Evolutionary conservation across 2,113 vertebrate genomes (phyloP).

Genomic region (Pitta sordida): DNA sequence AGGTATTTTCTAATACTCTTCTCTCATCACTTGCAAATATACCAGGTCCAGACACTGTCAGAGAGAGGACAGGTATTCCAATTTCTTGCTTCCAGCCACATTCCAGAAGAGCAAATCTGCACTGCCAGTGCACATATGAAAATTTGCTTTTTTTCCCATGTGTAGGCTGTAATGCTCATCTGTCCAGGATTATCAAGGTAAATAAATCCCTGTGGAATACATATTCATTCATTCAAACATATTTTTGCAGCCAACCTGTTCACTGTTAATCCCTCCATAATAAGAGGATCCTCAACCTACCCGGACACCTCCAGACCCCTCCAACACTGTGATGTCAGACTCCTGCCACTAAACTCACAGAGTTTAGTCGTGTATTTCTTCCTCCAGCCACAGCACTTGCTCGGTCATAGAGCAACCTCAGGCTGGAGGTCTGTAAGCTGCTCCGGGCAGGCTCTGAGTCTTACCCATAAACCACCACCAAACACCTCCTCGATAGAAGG

Average conservation of each 20-base stretch:
- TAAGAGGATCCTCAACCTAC: no score
- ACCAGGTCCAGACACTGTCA: background rate
- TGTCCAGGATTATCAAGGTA: background rate
- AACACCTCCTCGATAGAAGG: background rate
- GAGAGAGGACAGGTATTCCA: background rate
- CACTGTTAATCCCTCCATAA: background rate
- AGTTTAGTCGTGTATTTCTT: background rate
- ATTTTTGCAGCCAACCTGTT: background rate
- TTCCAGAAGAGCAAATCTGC: background rate
- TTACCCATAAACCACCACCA: background rate
- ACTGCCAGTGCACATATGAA: fast-evolving
- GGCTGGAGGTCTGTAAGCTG: background rate
- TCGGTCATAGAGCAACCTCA: background rate
- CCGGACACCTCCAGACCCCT: no score
- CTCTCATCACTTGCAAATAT: background rate
- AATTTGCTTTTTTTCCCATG: background rate
- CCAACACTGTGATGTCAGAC: fast-evolving
- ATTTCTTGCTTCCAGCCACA: background rate
- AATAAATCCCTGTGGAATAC: background rate
- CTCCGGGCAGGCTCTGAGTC: background rate
- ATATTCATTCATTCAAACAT: background rate
- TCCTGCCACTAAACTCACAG: background rate
- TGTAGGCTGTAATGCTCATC: fast-evolving
- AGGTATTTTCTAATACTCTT: background rate
- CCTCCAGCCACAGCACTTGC: background rate